Evolutionary conservation across 2,113 vertebrate species (phyloP).

Genomic region (Boulengerochromis microlepis): DNA sequence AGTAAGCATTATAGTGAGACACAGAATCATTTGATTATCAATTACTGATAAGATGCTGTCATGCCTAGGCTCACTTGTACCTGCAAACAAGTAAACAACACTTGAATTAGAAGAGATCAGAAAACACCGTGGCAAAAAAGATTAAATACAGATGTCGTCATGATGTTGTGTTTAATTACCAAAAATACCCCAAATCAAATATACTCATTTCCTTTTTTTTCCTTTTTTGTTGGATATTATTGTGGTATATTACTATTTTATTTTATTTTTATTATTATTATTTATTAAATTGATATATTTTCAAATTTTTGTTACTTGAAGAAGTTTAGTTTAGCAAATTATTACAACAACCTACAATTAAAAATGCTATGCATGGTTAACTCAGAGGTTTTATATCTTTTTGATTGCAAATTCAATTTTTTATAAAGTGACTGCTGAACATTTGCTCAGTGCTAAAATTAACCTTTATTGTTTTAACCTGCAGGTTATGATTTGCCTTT

Average conservation of each 20-base stretch:
- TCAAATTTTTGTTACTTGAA: background rate
- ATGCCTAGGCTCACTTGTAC: background rate
- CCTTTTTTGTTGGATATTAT: background rate
- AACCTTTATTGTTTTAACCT: background rate
- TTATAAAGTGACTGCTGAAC: background rate
- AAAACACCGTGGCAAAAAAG: background rate
- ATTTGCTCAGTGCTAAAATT: background rate
- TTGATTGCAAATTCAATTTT: background rate
- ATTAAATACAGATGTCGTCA: background rate
- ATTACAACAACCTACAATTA: background rate
- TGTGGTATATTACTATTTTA: background rate
- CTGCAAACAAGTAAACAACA: background rate
- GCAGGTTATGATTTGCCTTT: background rate
- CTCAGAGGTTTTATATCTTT: background rate
- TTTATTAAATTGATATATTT: background rate
- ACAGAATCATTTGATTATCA: background rate
- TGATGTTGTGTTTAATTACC: background rate
- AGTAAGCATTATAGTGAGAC: constrained; percentile 31
- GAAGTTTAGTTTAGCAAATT: background rate
- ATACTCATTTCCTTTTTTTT: background rate
- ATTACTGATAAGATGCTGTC: background rate
- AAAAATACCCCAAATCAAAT: background rate
- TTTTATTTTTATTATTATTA: background rate
- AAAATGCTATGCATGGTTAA: background rate
- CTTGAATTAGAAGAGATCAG: background rate